Conservation (phyloP, 2,888 invertebrate species). For the Lochmaea capreae region DNA sequence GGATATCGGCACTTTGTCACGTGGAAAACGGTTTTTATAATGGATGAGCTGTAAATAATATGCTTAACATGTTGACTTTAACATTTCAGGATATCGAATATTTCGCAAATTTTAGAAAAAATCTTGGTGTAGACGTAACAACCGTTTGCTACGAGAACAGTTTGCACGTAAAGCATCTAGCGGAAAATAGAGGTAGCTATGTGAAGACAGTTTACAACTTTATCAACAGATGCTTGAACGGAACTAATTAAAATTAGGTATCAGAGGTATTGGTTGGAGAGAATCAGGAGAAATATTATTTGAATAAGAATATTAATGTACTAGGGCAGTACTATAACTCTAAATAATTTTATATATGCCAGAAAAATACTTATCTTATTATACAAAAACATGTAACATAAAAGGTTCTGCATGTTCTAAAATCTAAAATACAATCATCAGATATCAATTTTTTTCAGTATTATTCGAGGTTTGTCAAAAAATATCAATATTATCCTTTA, state of each 20-base stretch:
- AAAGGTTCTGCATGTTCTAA: too few relatives aligned
- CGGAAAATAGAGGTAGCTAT: constrained; percentile 73
- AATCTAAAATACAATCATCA: too few relatives aligned
- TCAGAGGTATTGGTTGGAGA: neutral
- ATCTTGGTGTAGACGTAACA: constrained; percentile 72
- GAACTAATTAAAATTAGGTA: constrained; percentile 49
- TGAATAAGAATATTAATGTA: neutral
- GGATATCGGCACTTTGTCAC: too few relatives aligned
- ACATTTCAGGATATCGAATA: constrained; percentile 73
- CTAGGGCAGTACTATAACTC: neutral
- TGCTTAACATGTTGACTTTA: too few relatives aligned
- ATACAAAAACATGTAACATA: neutral
- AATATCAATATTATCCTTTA: too few relatives aligned
- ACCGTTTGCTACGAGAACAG: constrained; percentile 76
- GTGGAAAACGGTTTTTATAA: too few relatives aligned
- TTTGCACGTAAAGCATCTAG: constrained; percentile 80
- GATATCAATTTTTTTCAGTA: too few relatives aligned
- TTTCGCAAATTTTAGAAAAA: constrained; percentile 71
- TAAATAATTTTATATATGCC: neutral
- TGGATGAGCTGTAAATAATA: too few relatives aligned
- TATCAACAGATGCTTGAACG: constrained; percentile 70
- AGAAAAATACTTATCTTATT: neutral
- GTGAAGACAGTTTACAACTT: constrained; percentile 72
- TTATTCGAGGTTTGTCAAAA: too few relatives aligned
- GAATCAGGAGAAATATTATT: neutral